These are phyloP conservation scores for Stratiomys singularior DNA, from an alignment of 2,888 invertebrate species.

Conservation along the genomic window DNA sequence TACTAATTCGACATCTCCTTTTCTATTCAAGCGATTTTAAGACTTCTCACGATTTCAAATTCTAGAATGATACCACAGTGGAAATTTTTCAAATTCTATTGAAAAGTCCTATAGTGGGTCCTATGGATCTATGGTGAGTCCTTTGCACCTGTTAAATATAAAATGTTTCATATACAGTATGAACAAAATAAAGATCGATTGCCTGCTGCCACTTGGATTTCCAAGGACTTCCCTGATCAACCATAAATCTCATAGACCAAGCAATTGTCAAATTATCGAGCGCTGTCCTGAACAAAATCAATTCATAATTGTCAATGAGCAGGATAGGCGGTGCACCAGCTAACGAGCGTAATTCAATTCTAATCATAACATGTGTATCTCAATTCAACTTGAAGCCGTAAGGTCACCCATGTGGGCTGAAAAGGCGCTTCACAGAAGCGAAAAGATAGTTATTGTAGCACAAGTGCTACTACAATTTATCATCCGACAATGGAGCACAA, in stretches of 20 bases:
- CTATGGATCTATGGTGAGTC: no score
- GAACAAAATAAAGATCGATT: no score
- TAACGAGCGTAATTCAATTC: conserved; percentile 49
- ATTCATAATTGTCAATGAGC: conserved; percentile 22
- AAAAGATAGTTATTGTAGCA: conserved; percentile 32
- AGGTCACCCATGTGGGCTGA: conserved; percentile 15
- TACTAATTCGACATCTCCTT: no score
- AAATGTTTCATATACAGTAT: no score
- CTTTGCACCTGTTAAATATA: no score
- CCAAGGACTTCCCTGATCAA: no score
- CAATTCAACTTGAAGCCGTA: conserved; percentile 16
- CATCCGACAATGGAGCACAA: conserved; percentile 51
- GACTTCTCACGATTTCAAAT: no score
- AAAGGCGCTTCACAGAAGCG: conserved; percentile 34
- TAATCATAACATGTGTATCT: conserved; percentile 51
- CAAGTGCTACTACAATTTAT: conserved; percentile 47
- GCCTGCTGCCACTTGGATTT: no score
- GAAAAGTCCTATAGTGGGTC: no score
- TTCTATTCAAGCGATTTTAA: no score
- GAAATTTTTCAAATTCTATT: no score
- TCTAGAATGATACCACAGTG: no score
- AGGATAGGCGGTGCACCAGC: conserved; percentile 40
- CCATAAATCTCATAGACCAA: not conserved
- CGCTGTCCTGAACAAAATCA: conserved; percentile 17
- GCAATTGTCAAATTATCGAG: conserved; percentile 39